Evolutionary conservation across 2,113 vertebrate species (phyloP), one percentile per base, ranked within the genome.

Genomic region (Engraulis encrasicolus): DNA sequence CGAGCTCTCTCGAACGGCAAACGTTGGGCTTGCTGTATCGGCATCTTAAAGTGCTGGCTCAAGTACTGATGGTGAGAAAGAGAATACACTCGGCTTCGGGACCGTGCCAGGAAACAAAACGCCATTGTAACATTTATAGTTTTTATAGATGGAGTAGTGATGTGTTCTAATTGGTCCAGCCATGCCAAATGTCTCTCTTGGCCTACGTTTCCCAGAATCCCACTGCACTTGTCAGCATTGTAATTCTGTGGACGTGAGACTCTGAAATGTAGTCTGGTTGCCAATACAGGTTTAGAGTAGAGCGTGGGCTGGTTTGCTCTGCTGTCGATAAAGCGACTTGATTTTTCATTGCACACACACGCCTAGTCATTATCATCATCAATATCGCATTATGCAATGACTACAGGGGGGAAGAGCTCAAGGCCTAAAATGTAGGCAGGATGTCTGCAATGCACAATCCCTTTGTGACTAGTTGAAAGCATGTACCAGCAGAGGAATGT

Each of bases 1-100:
- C 15, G 27, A 34, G 66, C 66, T 74, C 9, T 34, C 66, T 23
- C 34, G 31, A 74, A 74, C n/a, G n/a, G n/a, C n/a, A n/a, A n/a
- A n/a, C n/a, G 11, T 74, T 74, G 66, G 66, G 34, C n/a, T n/a
- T 34, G 66, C 66, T 74, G 66, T 74, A 74, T 74, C 66, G 66
- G 66, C 27, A 34, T 27, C 66, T 74, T 74, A 34, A 74, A 74
- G 66, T 15, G 34, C 66, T 74, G 12, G 18, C 66, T 74, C 15
- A n/a, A n/a, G n/a, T 74, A 31, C 66, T 74, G 66, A 74, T 74
- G 27, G 66, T 74, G 66, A 34, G 31, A 31, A 74, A 34, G 9
- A 31, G 27, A 12, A 11, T 15, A 3, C 17, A 31, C 27, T 5
- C 23, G 14, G 66, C 66, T 74, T 15, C 14, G 2, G 66, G 66